phyloP scores from a whole-genome alignment of 1,140 invertebrate genomes.

The Scylla paramamosain region DNA sequence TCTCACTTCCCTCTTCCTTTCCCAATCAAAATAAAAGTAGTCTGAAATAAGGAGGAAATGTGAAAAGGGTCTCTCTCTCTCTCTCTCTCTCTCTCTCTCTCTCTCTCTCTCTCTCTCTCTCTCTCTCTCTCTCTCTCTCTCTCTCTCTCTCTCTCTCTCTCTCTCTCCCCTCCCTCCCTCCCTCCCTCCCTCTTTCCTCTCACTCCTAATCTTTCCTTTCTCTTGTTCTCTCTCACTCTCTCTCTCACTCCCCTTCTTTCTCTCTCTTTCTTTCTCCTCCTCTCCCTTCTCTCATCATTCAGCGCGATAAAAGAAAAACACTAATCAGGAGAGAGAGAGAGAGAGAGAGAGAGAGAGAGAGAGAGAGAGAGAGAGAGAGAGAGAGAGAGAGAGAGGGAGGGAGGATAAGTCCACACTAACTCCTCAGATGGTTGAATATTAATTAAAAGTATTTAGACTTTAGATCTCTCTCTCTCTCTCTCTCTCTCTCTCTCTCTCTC shows the following conservation, averaged over 20 bases:
- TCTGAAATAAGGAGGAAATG: too few relatives aligned
- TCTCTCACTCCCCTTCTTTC: too few relatives aligned
- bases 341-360: neutral
- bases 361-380: slow-evolving; percentile 5
- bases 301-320: neutral
- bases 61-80: too few relatives aligned
- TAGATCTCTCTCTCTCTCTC: neutral
- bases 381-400: neutral
- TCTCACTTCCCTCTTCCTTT: neutral
- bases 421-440: neutral
- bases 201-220: neutral
- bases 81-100: too few relatives aligned
- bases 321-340: neutral
- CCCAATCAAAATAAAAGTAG: too few relatives aligned
- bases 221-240: neutral
- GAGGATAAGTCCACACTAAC: neutral
- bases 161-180: too few relatives aligned
- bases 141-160: too few relatives aligned
- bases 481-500: slow-evolving; percentile 20
- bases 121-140: too few relatives aligned
- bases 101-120: too few relatives aligned
- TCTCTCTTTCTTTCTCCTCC: too few relatives aligned
- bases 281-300: neutral
- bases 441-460: slow-evolving; percentile 16
- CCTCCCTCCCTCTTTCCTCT: neutral